Evolutionary conservation across 53 echinoderm and acorn worm species (phyloP).

Genomic region (Echinarachnius parma): DNA sequence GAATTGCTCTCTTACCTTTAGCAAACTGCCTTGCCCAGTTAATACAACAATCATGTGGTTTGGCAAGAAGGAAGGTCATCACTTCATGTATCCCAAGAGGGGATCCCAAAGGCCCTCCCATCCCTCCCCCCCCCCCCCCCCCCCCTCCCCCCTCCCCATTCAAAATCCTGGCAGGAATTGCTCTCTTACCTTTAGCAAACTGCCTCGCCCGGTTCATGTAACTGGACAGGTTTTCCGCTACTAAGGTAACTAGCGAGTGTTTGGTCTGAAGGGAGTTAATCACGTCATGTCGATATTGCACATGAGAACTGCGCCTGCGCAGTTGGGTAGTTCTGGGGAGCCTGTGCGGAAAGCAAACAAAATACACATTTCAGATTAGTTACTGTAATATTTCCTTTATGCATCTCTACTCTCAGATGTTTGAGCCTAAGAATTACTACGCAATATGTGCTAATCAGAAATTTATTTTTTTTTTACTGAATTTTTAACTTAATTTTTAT

Average conservation of each 20-base stretch:
- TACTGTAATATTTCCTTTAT: too few species aligned
- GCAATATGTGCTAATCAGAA: too few species aligned
- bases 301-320: slow-evolving; percentile 91
- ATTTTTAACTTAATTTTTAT: too few species aligned
- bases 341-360: slow-evolving; percentile 44
- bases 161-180: too few species aligned
- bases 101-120: too few species aligned
- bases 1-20: slow-evolving; percentile 61
- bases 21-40: slow-evolving; percentile 81
- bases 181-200: slow-evolving; percentile 79
- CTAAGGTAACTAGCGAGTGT: slow-evolving; percentile 91
- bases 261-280: slow-evolving; percentile 93
- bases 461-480: too few species aligned
- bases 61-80: slow-evolving; percentile 88
- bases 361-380: too few species aligned
- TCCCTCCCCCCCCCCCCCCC: too few species aligned
- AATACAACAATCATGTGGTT: slow-evolving; percentile 89
- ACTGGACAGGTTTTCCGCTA: slow-evolving; percentile 91
- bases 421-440: too few species aligned
- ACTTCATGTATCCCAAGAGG: too few species aligned
- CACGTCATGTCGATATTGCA: slow-evolving; percentile 95
- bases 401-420: too few species aligned
- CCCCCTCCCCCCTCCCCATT: too few species aligned
- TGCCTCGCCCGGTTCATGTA: slow-evolving; percentile 93
- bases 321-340: slow-evolving; percentile 95